Percentiles rank a stretch among this genome's conserved stretches.
Conservation (phyloP, 2,113 vertebrate species). For the Cnemophilus loriae region DNA sequence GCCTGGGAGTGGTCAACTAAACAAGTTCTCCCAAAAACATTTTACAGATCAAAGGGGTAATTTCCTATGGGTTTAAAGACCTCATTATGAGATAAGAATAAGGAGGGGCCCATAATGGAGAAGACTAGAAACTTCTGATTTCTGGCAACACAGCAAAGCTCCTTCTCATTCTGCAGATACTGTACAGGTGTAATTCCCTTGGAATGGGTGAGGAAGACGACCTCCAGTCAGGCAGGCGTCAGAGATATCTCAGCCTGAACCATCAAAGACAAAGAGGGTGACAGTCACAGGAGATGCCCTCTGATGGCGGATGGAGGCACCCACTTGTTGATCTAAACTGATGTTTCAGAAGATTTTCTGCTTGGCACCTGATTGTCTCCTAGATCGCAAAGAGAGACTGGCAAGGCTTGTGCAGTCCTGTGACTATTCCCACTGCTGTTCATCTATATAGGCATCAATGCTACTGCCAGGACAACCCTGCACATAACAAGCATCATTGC, state of each 20-base stretch:
- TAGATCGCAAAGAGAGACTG: not conserved
- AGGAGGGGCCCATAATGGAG: not conserved
- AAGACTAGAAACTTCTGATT: not conserved
- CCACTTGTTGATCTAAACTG: not conserved
- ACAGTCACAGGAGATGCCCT: not conserved
- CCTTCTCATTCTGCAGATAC: not conserved
- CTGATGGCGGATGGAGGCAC: not conserved
- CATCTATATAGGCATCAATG: not conserved
- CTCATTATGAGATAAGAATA: not conserved
- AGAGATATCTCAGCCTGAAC: not conserved
- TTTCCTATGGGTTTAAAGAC: not conserved
- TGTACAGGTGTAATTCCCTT: too few relatives aligned
- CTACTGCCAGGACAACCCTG: not conserved
- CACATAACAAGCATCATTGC: not conserved
- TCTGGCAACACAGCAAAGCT: not conserved
- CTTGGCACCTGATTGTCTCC: not conserved
- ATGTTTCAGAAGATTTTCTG: not conserved
- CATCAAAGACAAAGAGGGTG: not conserved
- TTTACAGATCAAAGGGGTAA: not conserved
- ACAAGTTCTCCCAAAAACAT: accelerated
- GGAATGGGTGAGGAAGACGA: not conserved
- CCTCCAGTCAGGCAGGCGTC: not conserved
- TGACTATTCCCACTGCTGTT: not conserved
- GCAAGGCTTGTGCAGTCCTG: not conserved
- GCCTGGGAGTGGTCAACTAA: not conserved